A percentile compares a stretch with the other conserved stretches of the same genome.
phyloP scores from a whole-genome alignment of 37 sponge, comb jelly and placozoan genomes.

The Bolinopsis microptera region DNA sequence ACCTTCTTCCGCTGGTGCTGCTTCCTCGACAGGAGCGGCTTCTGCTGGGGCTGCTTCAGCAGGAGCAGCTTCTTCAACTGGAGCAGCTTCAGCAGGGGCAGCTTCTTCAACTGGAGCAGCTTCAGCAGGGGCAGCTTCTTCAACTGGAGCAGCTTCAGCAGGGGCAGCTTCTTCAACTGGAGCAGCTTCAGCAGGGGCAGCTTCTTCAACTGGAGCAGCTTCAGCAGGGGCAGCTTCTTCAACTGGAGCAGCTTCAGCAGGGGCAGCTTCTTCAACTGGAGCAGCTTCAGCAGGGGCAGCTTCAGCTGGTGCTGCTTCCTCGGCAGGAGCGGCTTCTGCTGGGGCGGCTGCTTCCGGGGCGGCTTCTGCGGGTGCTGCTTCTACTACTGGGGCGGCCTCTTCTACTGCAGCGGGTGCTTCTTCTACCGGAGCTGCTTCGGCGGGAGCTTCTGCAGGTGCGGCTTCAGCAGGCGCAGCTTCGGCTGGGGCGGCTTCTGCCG shows the following conservation, averaged over 20 bases:
- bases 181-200: not conserved
- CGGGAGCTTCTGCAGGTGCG: not conserved
- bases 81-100: not conserved
- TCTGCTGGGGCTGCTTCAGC: not conserved
- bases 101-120: not conserved
- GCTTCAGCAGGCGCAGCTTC: not conserved
- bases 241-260: not conserved
- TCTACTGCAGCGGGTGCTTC: not conserved
- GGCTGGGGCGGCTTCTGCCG: not conserved
- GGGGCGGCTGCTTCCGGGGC: not conserved
- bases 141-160: not conserved
- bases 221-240: not conserved
- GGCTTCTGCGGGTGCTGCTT: not conserved
- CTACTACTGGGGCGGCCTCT: not conserved
- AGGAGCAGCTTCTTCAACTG: not conserved
- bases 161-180: not conserved
- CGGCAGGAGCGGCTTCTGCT: not conserved
- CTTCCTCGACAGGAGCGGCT: not conserved
- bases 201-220: not conserved
- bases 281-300: not conserved
- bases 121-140: not conserved
- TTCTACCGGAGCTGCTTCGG: not conserved
- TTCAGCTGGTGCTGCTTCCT: not conserved
- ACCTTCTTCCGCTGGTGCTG: not conserved
- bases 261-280: not conserved